Percentiles rank a stretch among this genome's conserved stretches.
Conservation (phyloP, 1,140 invertebrate species). For the Ptiloglossa arizonensis region DNA sequence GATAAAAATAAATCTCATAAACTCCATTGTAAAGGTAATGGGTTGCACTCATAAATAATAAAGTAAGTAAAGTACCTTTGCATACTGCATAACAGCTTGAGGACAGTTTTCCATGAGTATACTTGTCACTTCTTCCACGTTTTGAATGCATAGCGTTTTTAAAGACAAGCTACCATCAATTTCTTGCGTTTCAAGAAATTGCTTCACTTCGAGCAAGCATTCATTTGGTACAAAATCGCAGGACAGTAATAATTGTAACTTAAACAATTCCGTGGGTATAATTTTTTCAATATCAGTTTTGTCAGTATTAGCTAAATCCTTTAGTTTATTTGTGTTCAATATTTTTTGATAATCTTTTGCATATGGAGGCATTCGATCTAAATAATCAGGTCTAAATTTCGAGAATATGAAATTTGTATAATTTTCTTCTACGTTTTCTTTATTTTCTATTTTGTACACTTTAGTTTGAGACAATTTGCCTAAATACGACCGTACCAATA, state of each 20-base stretch:
- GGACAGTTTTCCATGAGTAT: constrained; percentile 82
- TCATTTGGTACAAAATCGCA: constrained; percentile 77
- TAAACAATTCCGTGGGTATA: constrained; percentile 73
- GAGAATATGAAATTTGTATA: constrained; percentile 79
- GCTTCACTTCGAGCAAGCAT: constrained; percentile 77
- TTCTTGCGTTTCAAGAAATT: constrained; percentile 77
- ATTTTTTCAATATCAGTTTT: constrained; percentile 60
- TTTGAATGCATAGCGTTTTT: constrained; percentile 71
- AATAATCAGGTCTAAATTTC: constrained; percentile 78
- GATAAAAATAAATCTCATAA: not conserved
- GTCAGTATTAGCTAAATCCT: constrained; percentile 59
- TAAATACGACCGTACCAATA: constrained; percentile 83
- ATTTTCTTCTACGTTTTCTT: constrained; percentile 63
- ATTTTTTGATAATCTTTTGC: constrained; percentile 70
- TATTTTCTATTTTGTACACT: constrained; percentile 68
- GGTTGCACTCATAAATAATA: constrained; percentile 21
- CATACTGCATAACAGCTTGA: constrained; percentile 83
- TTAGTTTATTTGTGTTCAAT: constrained; percentile 61
- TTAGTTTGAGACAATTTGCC: constrained; percentile 80
- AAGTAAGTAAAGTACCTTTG: constrained; percentile 79
- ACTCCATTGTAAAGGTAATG: constrained; percentile 30
- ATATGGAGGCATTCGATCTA: constrained; percentile 82
- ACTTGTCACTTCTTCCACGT: constrained; percentile 70
- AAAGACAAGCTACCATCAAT: constrained; percentile 78
- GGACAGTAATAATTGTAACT: constrained; percentile 77